These are phyloP conservation scores for Spheniscus humboldti DNA, from an alignment of 2,797 vertebrate species.

Conservation along the genomic window DNA sequence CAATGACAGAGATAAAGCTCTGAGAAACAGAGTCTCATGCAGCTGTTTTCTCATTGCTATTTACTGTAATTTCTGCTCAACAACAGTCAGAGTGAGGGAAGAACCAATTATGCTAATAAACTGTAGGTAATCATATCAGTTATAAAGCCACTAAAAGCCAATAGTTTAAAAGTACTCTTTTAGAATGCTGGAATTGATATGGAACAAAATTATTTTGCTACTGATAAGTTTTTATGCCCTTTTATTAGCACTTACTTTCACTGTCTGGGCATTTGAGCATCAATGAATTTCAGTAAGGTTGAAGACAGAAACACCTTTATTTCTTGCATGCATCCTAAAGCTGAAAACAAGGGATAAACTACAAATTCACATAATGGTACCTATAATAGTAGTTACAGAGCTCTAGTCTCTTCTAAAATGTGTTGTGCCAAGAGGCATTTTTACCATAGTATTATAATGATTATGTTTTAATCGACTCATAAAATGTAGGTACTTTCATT, in stretches of 20 bases:
- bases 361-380: background rate
- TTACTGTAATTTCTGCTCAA: background rate
- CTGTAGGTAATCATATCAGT: background rate
- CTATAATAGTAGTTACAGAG: background rate
- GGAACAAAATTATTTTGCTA: background rate
- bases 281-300: background rate
- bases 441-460: background rate
- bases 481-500: background rate
- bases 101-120: background rate
- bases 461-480: background rate
- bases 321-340: background rate
- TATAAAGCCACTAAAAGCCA: background rate
- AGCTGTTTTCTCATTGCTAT: background rate
- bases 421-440: background rate
- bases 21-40: background rate
- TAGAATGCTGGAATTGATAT: background rate
- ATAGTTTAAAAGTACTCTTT: background rate
- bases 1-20: background rate
- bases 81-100: background rate
- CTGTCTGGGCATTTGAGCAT: background rate
- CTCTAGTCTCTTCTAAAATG: background rate
- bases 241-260: background rate
- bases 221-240: background rate
- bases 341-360: background rate
- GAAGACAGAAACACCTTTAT: background rate